Conservation (phyloP, 2,797 vertebrate genomes). For the Arrhamphus sclerolepis region DNA sequence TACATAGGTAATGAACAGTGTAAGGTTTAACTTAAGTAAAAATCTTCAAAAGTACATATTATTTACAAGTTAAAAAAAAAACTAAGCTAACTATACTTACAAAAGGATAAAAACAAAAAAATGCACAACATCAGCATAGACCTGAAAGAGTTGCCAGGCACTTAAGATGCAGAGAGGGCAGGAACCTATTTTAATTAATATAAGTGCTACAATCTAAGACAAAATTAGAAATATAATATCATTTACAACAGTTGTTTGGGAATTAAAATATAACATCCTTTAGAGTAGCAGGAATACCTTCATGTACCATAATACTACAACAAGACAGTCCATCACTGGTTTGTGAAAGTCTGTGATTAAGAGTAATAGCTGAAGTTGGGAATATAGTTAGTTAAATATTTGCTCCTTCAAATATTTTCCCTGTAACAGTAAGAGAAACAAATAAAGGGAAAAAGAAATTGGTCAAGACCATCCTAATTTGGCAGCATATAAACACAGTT, state of each 20-base stretch:
- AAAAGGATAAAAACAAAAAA: slow-evolving; percentile 39
- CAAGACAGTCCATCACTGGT: slow-evolving; percentile 34
- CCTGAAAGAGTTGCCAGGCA: slow-evolving; percentile 74
- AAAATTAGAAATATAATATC: slow-evolving; percentile 47
- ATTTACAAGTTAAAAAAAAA: slow-evolving; percentile 50
- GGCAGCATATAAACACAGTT: slow-evolving; percentile 4
- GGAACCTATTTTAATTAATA: slow-evolving; percentile 42
- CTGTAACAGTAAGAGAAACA: background rate
- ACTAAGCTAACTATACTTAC: slow-evolving; percentile 13
- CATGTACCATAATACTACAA: slow-evolving; percentile 69
- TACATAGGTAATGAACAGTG: slow-evolving; percentile 41
- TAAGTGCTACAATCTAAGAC: slow-evolving; percentile 72
- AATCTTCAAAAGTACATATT: slow-evolving; percentile 35
- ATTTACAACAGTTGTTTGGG: slow-evolving; percentile 48
- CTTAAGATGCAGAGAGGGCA: slow-evolving; percentile 69
- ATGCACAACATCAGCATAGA: slow-evolving; percentile 64
- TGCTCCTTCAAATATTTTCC: slow-evolving; percentile 51
- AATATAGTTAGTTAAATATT: slow-evolving; percentile 19
- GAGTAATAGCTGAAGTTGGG: slow-evolving; percentile 26
- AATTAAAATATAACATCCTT: slow-evolving; percentile 52
- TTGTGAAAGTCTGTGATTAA: slow-evolving; percentile 34
- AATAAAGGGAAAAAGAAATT: slow-evolving; percentile 2
- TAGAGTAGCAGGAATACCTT: slow-evolving; percentile 70
- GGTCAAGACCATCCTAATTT: background rate
- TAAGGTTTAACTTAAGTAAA: slow-evolving; percentile 40